Percentiles rank a stretch among this genome's conserved stretches.
phyloP scores from a whole-genome alignment of 2,888 invertebrate species.

The Chelonus formosanus region DNA sequence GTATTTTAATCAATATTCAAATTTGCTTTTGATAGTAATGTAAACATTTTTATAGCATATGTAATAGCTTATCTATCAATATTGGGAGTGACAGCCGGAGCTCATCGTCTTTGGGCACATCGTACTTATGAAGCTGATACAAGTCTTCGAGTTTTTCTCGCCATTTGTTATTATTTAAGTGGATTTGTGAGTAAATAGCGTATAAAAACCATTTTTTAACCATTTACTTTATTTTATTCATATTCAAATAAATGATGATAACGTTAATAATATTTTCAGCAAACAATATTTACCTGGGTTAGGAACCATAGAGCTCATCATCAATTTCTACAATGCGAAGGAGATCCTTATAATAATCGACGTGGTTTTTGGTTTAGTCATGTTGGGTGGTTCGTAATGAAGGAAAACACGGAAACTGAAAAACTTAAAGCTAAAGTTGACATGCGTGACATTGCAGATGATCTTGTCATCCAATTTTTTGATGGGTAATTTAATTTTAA shows the following conservation, averaged over 20 bases:
- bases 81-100: constrained; percentile 14
- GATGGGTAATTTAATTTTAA: constrained; percentile 69
- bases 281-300: constrained; percentile 77
- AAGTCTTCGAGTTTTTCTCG: constrained; percentile 8
- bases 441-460: constrained; percentile 79
- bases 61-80: background rate
- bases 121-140: constrained; percentile 17
- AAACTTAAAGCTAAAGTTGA: constrained; percentile 79
- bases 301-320: constrained; percentile 81
- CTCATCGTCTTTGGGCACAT: constrained; percentile 22
- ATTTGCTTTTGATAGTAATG: constrained; percentile 1
- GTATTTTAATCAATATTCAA: background rate
- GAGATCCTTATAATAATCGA: constrained; percentile 83
- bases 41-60: background rate
- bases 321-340: constrained; percentile 78
- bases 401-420: constrained; percentile 86
- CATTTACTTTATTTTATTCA: background rate
- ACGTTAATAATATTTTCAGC: constrained; percentile 64
- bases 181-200: background rate
- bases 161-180: constrained; percentile 2
- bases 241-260: background rate
- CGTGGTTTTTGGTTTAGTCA: constrained; percentile 93
- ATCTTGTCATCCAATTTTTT: constrained; percentile 82
- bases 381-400: constrained; percentile 91
- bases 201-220: background rate